phyloP scores from a whole-genome alignment of 2,113 vertebrate species.

The Poeciliopsis retropinna region DNA sequence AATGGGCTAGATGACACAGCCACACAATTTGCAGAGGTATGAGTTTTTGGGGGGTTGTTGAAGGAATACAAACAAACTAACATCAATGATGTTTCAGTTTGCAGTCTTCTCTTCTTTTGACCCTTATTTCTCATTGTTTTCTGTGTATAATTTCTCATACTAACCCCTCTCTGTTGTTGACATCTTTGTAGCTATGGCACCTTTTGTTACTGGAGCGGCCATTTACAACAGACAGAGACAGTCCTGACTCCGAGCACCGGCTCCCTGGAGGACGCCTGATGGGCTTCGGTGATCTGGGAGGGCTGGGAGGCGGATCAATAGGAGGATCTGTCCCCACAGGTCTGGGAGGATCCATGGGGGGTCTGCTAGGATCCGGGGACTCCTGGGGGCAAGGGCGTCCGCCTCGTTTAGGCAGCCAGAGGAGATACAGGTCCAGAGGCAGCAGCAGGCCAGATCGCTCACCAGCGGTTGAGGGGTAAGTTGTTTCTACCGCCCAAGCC shows the following conservation, averaged over 20 bases:
- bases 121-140: not conserved
- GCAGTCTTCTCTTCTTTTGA: not conserved
- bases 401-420: conserved; percentile 85
- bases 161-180: not conserved
- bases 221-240: conserved; percentile 85
- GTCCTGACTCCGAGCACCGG: conserved; percentile 79
- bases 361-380: conserved; percentile 77
- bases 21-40: conserved; percentile 93
- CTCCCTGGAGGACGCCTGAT: conserved; percentile 68
- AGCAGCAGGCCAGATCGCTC: conserved; percentile 91
- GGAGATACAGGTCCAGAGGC: conserved; percentile 87
- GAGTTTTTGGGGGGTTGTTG: conserved; percentile 22
- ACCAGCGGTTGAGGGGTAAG: conserved; percentile 94
- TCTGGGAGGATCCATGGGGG: conserved; percentile 72
- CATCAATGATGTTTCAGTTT: not conserved
- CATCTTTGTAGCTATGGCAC: conserved; percentile 87
- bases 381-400: conserved; percentile 90
- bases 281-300: conserved; percentile 69
- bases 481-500: not conserved
- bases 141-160: not conserved
- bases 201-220: conserved; percentile 82
- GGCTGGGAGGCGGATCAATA: conserved; percentile 73
- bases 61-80: not conserved
- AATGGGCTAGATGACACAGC: conserved; percentile 87
- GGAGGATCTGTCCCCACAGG: conserved; percentile 80